phyloP scores from a whole-genome alignment of 1,140 invertebrate species.

The Atta cephalotes region DNA sequence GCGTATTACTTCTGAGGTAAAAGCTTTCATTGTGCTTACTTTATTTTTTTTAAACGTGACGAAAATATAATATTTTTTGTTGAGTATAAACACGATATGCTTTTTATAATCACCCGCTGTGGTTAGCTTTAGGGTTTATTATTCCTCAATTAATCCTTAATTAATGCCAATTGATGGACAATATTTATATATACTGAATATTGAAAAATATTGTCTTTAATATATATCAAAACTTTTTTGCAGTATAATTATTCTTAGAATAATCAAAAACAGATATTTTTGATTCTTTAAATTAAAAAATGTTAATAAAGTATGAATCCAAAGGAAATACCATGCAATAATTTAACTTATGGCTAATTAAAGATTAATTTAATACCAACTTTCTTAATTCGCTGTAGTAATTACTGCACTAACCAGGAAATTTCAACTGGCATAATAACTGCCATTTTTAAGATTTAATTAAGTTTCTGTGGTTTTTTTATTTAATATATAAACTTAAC shows the following conservation, averaged over 20 bases:
- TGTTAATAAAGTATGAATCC: neutral
- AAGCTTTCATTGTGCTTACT: neutral
- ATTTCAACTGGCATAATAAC: constrained; percentile 36
- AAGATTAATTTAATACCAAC: neutral
- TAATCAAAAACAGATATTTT: neutral
- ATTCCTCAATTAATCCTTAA: constrained; percentile 39
- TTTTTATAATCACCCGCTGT: constrained; percentile 44
- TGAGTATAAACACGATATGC: constrained; percentile 28
- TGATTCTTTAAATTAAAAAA: neutral
- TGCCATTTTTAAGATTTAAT: constrained; percentile 37
- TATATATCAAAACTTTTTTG: neutral
- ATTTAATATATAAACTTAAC: constrained; percentile 28
- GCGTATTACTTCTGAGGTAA: constrained; percentile 83
- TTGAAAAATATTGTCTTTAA: constrained; percentile 8
- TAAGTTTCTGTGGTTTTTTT: constrained; percentile 25
- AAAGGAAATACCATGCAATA: neutral
- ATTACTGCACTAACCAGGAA: constrained; percentile 46
- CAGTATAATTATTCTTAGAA: neutral
- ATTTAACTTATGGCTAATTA: neutral
- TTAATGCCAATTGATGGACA: neutral
- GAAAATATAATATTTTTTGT: constrained; percentile 14
- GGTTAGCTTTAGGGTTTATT: constrained; percentile 21
- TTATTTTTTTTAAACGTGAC: constrained; percentile 11
- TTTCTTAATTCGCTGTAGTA: constrained; percentile 9
- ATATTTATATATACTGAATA: neutral